Percentiles rank a stretch among this genome's conserved stretches.
phyloP scores from a whole-genome alignment of 23 tunicate species.

The Styela plicata region DNA sequence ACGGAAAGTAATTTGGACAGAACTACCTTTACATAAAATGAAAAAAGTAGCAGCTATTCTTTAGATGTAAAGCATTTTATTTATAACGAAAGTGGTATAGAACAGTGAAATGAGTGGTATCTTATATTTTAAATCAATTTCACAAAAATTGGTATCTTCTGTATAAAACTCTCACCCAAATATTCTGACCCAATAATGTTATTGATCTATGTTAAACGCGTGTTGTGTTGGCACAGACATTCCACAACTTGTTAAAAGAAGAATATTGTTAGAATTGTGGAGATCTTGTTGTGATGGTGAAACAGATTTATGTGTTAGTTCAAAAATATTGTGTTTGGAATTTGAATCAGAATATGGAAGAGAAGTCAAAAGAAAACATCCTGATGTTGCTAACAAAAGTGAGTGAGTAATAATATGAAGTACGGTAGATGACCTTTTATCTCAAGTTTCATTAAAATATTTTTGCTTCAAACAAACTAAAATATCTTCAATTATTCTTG shows the following conservation, averaged over 20 bases:
- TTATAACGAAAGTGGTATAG: too few relatives aligned
- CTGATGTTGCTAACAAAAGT: constrained; percentile 90
- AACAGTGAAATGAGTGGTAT: too few relatives aligned
- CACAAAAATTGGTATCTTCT: too few relatives aligned
- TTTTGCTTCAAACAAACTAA: background rate
- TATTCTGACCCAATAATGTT: too few relatives aligned
- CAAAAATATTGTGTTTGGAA: constrained; percentile 70
- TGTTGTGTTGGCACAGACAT: too few relatives aligned
- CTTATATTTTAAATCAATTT: too few relatives aligned
- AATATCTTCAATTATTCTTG: background rate
- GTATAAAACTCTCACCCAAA: too few relatives aligned
- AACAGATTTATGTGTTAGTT: constrained; percentile 48
- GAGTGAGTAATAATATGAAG: background rate
- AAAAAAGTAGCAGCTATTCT: too few relatives aligned
- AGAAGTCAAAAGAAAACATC: constrained; percentile 50
- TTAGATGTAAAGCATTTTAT: too few relatives aligned
- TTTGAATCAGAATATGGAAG: constrained; percentile 50
- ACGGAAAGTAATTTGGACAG: too few relatives aligned
- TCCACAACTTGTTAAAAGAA: constrained; percentile 32
- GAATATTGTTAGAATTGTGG: constrained; percentile 77
- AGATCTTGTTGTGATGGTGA: constrained; percentile 81
- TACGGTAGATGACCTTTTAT: background rate
- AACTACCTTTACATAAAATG: too few relatives aligned
- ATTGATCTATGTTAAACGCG: too few relatives aligned
- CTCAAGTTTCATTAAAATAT: background rate